A percentile compares a stretch with the other conserved stretches of the same genome.
phyloP scores from a whole-genome alignment of 2,888 invertebrate species.

The Zootermopsis nevadensis region DNA sequence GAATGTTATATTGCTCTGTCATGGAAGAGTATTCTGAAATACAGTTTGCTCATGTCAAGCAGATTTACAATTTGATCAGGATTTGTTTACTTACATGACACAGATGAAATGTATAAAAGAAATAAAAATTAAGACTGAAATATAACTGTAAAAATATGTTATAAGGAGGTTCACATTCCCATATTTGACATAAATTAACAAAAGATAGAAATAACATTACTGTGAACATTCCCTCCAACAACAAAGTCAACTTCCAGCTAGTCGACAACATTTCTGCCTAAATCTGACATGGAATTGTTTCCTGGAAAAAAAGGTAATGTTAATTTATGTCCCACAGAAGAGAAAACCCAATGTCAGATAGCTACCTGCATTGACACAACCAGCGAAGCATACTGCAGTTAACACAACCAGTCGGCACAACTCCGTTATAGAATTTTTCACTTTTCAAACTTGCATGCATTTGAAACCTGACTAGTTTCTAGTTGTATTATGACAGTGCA shows the following conservation, averaged over 20 bases:
- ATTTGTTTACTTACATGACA: neutral
- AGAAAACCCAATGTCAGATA: neutral
- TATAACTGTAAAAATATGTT: neutral
- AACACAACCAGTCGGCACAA: neutral
- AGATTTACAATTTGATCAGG: neutral
- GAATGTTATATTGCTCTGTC: constrained; percentile 8
- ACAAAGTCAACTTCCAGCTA: no score
- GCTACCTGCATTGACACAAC: constrained; percentile 9
- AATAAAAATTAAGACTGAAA: neutral
- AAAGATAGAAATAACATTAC: neutral
- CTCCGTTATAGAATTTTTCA: neutral
- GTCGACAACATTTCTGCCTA: neutral
- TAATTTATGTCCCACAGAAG: neutral
- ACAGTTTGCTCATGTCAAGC: neutral
- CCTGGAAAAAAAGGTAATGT: neutral
- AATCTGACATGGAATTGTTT: neutral
- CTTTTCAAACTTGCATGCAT: neutral
- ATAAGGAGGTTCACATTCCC: neutral
- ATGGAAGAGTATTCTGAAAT: constrained; percentile 11
- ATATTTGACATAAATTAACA: neutral
- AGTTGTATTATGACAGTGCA: neutral
- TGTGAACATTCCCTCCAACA: no score
- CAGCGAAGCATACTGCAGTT: neutral
- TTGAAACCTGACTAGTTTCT: constrained; percentile 12
- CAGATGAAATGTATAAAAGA: neutral